Base-by-base conservation (phyloP, 1,140 invertebrate genomes). In the Contarinia nasturtii region DNA sequence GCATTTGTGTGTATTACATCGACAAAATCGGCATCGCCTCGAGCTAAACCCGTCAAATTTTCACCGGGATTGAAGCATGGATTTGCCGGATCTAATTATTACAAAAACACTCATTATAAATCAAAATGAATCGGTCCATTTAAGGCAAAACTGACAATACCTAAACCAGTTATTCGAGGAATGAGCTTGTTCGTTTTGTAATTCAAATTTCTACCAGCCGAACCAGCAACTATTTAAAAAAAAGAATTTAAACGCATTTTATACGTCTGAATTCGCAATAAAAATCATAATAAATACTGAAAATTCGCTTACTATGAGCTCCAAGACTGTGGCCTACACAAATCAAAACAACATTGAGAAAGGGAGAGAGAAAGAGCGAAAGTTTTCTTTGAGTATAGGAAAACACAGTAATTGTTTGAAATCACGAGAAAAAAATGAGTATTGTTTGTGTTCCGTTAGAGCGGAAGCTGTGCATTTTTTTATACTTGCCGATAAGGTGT, bases 1-100 rank as follows among this genome's bases (percentile, higher is more conserved):
- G 72, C 72, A 55, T 80, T 83, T 0, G 79, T 84, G 53, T 86
- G 82, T 48, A 86, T 76, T 0, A 82, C 70, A 53, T 86, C 82
- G 0, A 78, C 68, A 46, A 75, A 76, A 7, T 55, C 53, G 1
- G 74, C 75, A 57, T 78, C 75, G 33, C 51, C 58, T 3, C 57
- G 53, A 52, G 66, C 57, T 12, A 78, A 50, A 4, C 78, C 68
- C 8, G 74, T 67, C 1, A 71, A 49, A 0, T 48, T 42, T 45
- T 63, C 59, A 27, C 61, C 61, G 33, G 70, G 60, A 40, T 68
- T 72, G 53, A 82, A 85, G 46, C 61, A 60, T 0, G 80, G 81
- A 36, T 74, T 71, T 1, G 82, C 82, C 8, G 81, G 79, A 64
- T 86, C 82, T n/a, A n/a, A n/a, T n/a, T n/a, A n/a, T n/a, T n/a